Evolutionary conservation across 1,140 invertebrate species (phyloP).

Genomic region (Diorhabda sublineata): DNA sequence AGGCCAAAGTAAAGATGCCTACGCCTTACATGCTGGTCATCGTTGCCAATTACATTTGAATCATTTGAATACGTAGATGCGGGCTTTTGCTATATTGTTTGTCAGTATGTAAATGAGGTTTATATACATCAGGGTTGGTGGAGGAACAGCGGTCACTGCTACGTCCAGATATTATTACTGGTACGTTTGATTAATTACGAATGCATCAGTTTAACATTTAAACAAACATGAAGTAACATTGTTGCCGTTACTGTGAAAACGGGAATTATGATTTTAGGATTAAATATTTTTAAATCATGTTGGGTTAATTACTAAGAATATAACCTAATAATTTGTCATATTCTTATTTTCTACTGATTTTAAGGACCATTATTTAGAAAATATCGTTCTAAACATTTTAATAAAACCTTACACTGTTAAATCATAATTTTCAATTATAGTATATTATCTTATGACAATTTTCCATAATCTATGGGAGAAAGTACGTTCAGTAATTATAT

Average conservation of each 20-base stretch:
- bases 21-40: conserved; percentile 16
- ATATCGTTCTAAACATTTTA: no score
- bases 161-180: conserved; percentile 14
- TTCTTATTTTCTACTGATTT: no score
- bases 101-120: conserved; percentile 14
- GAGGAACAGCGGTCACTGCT: conserved; percentile 10
- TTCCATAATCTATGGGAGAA: no score
- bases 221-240: not conserved
- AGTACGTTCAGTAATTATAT: no score
- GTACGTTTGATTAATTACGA: conserved; percentile 14
- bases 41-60: conserved; percentile 15
- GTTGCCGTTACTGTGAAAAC: not conserved
- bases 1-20: conserved; percentile 4
- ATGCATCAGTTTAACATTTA: conserved; percentile 16
- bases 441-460: no score
- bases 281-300: no score
- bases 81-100: conserved; percentile 16
- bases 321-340: no score
- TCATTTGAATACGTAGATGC: conserved; percentile 10
- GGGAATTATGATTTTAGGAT: no score
- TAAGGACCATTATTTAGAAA: no score
- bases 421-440: no score
- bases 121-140: conserved; percentile 11
- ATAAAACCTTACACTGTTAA: no score
- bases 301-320: no score